Conservation (phyloP, 2,888 invertebrate genomes). For the Cantharis lateralis region DNA sequence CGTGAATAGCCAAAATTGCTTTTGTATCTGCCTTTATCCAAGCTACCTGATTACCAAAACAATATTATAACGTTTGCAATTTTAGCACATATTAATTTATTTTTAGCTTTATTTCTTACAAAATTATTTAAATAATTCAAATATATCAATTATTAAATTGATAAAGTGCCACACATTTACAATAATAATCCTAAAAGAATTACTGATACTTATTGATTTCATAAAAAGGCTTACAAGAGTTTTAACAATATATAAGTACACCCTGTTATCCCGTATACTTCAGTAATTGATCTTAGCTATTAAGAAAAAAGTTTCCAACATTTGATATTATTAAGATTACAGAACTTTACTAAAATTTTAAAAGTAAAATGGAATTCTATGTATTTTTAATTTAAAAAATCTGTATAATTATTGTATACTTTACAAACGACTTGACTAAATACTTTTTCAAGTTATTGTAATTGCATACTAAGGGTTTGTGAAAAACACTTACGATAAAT, state of each 20-base stretch:
- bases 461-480: background rate
- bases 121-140: background rate
- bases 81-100: background rate
- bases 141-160: background rate
- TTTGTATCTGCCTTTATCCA: slow-evolving; percentile 95
- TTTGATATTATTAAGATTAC: background rate
- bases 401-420: background rate
- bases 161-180: background rate
- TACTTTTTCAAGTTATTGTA: background rate
- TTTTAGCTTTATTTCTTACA: background rate
- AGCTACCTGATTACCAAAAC: slow-evolving; percentile 70
- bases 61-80: slow-evolving; percentile 5
- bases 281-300: background rate
- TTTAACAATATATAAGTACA: slow-evolving; percentile 1
- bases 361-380: background rate
- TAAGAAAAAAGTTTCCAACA: background rate
- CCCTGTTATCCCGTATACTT: background rate
- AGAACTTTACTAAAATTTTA: background rate
- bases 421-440: background rate
- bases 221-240: background rate
- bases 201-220: background rate
- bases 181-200: background rate
- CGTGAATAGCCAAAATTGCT: slow-evolving; percentile 90
- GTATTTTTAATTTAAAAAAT: background rate
- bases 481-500: background rate